Base-by-base conservation (phyloP, 1,140 invertebrate species). In the Solenopsis fugax region DNA sequence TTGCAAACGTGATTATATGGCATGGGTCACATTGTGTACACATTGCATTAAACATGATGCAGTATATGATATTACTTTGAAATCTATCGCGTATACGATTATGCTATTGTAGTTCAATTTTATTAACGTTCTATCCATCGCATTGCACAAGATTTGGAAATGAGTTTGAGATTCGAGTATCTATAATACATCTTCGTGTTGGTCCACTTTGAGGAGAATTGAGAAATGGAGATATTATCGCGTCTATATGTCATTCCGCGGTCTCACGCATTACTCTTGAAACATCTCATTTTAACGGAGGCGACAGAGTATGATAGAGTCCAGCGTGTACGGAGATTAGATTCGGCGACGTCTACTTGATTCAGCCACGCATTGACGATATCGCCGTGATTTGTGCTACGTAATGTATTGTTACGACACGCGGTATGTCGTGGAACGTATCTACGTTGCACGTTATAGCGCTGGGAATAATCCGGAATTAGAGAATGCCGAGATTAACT, bases 301-400 rank as follows among this genome's bases (percentile, higher is more conserved):
- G 10, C 67, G 80, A 72, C 21, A 45, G 9, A 56, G 37, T 56
- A 72, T 48, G 54, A 72, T 82, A 37, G 56, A 73, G 54, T 75
- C 45, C 18, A 21, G 18, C 7, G 48, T 24, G 12, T 58, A 60
- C 60, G 24, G 5, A 60, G 56, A 84, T 84, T 75, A 62, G n/a
- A 48, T 75, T 84, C 41, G 41, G 69, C 13, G 56, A 62, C 29
- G 54, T 84, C n/a, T 37, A 45, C 69, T 24, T 41, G 80, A 48
- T 75, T 24, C 29, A 62, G 62, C n/a, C 45, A 34, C 34, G 88
- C 85, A 85, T 87, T 85, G 88, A 89, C 80, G 78, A 69, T 75
- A 67, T 64, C 67, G 64, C 56, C 48, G n/a, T 84, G 88, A 90
- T 90, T 85, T 84, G 80, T 60, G 56, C 29, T 50, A n/a, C 69